A percentile compares a stretch with the other conserved stretches of the same genome.
These are phyloP conservation scores for Litoditis marina DNA, from an alignment of 2,888 invertebrate genomes.

Conservation along the genomic window DNA sequence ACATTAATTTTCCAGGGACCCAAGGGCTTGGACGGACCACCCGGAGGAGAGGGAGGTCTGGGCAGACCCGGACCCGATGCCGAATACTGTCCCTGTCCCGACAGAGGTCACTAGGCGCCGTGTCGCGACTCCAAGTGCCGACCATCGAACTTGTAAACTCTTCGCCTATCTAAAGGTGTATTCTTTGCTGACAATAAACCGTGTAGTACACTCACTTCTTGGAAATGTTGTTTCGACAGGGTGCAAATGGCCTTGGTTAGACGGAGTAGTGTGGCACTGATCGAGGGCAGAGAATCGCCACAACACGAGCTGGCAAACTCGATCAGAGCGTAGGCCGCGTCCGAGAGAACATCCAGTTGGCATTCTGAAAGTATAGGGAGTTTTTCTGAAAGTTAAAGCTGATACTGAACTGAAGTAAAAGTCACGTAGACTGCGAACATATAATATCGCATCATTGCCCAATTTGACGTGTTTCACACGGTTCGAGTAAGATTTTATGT, in stretches of 20 bases:
- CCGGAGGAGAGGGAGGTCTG: constrained; percentile 38
- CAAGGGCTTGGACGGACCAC: constrained; percentile 41
- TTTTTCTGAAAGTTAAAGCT: neutral
- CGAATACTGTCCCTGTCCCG: constrained; percentile 16
- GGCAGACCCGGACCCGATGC: constrained; percentile 40
- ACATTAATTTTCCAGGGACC: constrained; percentile 25
- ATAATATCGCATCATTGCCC: too few relatives aligned
- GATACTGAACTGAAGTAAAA: too few relatives aligned
- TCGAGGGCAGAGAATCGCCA: neutral
- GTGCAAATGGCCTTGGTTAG: constrained; percentile 9
- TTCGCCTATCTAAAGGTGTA: too few relatives aligned
- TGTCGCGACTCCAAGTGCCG: too few relatives aligned
- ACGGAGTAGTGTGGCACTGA: constrained; percentile 3
- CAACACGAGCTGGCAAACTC: constrained; percentile 13
- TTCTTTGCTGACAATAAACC: constrained; percentile 1
- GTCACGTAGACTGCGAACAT: neutral
- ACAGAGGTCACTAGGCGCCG: constrained; percentile 28
- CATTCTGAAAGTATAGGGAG: constrained; percentile 10
- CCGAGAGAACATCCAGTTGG: constrained; percentile 21
- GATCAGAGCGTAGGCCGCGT: constrained; percentile 19
- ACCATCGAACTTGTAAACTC: too few relatives aligned
- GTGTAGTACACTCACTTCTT: constrained; percentile 4
- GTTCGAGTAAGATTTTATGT: too few relatives aligned
- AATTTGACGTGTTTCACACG: too few relatives aligned
- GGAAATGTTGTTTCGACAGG: constrained; percentile 7